Base-by-base conservation (phyloP, 1,140 invertebrate genomes). In the Drosophila burlai region DNA sequence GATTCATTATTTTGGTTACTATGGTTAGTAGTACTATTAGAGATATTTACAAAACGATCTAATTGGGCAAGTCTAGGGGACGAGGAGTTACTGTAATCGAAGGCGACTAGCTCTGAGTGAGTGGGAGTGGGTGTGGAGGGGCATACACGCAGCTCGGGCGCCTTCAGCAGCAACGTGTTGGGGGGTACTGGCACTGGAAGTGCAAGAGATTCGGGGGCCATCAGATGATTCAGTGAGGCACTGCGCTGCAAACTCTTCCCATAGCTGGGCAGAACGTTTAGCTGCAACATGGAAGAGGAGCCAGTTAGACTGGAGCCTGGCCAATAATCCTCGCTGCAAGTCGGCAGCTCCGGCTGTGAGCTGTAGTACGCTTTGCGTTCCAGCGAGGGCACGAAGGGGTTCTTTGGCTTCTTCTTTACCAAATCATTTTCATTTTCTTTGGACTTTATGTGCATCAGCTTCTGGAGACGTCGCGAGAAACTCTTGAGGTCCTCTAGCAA, bases 21-120 rank as follows among this genome's bases (percentile, higher is more conserved):
- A 85, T 89, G 89, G 76, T 91, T 91, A 91, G 90, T 91, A 89
- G 90, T 91, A 89, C 85, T 89, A 91, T 83, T 83, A 90, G 69
- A 83, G 43, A 83, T 86, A 92, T 90, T 80, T 86, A 92, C 80
- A 91, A 67, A 79, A 81, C 75, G 89, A 67, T 85, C 85, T 86
- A 91, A 57, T 67, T 64, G 61, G 65, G 59, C 64, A 52, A 40
- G 34, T 49, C 40, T 64, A 52, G 65, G 61, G 55, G 66, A 34
- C 24, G 24, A 24, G 8, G 21, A 57, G 58, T 65, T 62, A 59
- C 29, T 24, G n/a, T 46, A 64, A 76, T 54, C 69, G 54, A 57
- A 85, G 63, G 49, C 29, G 52, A 55, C 67, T 72, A 63, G 57
- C 18, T 91, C 91, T 46, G 83, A 87, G 29, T 86, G 81, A 24